Evolutionary conservation across 2,888 invertebrate species (phyloP).

Genomic region (Uloborus plumipes): DNA sequence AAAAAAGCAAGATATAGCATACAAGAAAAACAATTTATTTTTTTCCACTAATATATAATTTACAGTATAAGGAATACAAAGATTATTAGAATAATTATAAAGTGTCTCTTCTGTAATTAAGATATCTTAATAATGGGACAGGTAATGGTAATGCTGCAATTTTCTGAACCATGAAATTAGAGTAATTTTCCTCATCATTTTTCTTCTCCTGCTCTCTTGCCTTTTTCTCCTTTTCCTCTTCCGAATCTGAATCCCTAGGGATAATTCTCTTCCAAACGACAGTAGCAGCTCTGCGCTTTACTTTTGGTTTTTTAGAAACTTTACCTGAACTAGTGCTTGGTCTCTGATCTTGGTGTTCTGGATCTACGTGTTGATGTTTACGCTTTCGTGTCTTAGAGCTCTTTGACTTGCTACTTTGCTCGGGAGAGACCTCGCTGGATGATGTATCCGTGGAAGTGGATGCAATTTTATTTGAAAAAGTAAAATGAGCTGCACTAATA

Average conservation of each 20-base stretch:
- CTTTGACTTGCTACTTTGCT: conserved; percentile 24
- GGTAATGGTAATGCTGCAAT: conserved; percentile 81
- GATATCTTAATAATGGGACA: conserved; percentile 78
- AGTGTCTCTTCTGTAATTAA: conserved; percentile 77
- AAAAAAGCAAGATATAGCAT: too few species aligned
- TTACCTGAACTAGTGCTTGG: conserved; percentile 14
- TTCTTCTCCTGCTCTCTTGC: conserved; percentile 63
- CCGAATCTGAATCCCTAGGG: conserved; percentile 50
- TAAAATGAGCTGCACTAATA: conserved; percentile 1
- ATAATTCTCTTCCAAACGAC: conserved; percentile 65
- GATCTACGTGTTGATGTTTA: conserved; percentile 21
- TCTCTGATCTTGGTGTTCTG: conserved; percentile 10
- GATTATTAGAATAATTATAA: conserved; percentile 10
- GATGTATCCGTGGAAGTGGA: conserved; percentile 28
- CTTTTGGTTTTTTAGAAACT: conserved; percentile 17
- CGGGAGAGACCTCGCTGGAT: conserved; percentile 1
- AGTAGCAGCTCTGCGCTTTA: conserved; percentile 47
- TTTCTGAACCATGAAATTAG: conserved; percentile 75
- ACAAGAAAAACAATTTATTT: too few species aligned
- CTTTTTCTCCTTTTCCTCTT: conserved; percentile 47
- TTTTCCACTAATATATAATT: too few species aligned
- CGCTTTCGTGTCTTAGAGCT: conserved; percentile 17
- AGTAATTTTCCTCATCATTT: conserved; percentile 70
- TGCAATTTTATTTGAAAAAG: conserved; percentile 25
- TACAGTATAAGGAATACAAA: too few species aligned